Evolutionary conservation across 1,140 invertebrate genomes (phyloP).

Genomic region (Drosophila kepulauana): DNA sequence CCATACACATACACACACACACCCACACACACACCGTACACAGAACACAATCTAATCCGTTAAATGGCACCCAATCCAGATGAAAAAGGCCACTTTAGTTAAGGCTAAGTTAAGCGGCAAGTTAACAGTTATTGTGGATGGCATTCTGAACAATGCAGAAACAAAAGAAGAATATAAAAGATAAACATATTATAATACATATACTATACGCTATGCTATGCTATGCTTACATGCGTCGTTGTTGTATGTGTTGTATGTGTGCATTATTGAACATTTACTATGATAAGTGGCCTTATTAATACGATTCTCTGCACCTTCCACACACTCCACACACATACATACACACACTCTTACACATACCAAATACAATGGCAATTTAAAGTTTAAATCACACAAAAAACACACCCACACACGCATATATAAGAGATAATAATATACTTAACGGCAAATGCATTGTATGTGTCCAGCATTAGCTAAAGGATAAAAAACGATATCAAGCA

Average conservation of each 20-base stretch:
- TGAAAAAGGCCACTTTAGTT: constrained; percentile 71
- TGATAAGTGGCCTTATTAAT: constrained; percentile 82
- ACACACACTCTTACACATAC: constrained; percentile 23
- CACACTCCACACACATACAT: constrained; percentile 23
- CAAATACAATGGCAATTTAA: constrained; percentile 32
- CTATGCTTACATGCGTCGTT: constrained; percentile 19
- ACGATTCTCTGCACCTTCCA: constrained; percentile 64
- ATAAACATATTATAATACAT: constrained; percentile 21
- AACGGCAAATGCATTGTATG: constrained; percentile 22
- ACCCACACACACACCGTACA: constrained; percentile 5
- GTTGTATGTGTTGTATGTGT: constrained; percentile 53
- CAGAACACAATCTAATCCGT: constrained; percentile 22
- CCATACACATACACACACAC: neutral
- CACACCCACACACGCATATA: constrained; percentile 28
- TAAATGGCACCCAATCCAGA: constrained; percentile 21
- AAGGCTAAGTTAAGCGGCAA: constrained; percentile 52
- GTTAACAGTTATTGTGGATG: constrained; percentile 45
- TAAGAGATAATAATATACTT: constrained; percentile 19
- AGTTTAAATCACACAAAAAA: constrained; percentile 28
- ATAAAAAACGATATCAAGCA: constrained; percentile 36
- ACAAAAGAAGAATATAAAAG: constrained; percentile 1
- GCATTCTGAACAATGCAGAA: constrained; percentile 24
- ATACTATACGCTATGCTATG: constrained; percentile 15
- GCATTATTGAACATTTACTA: constrained; percentile 65
- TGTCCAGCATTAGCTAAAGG: constrained; percentile 21